Evolutionary conservation across 2,113 vertebrate genomes (phyloP), one percentile per base, ranked within the genome.

Genomic region (Campylomormyrus tamandua): DNA sequence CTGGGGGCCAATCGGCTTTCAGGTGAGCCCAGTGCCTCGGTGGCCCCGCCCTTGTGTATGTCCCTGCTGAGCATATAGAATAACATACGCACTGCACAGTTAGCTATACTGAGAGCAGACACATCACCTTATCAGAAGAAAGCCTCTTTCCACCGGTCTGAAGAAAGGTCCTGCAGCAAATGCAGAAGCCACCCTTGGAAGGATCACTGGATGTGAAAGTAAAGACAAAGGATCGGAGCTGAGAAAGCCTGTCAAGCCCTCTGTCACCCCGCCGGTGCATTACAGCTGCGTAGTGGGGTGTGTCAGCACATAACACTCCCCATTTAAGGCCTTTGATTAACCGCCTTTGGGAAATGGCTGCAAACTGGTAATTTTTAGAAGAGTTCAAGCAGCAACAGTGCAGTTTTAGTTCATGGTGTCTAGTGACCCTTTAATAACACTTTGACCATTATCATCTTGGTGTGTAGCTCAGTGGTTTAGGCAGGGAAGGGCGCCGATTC

Each of bases 41-140:
- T 70, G 3, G 62, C 62, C 27, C n/a, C 1, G 7, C n/a, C 62
- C 10, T 13, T 70, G 10, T 5, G n/a, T 13, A 31, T 70, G n/a
- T 13, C 62, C 3, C 62, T 70, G 27, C 62, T 70, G 62, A 70
- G 62, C 10, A 27, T 70, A 70, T 70, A 70, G 27, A 70, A 70
- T 70, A 53, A 52, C 84, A 46, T 42, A 7, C 2, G 2, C 21
- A 87, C 24, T 87, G 49, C 46, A 87, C 31, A 1, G 46, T 21
- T 48, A 86, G 84, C 46, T 49, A 17, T 17, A 49, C 74, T 80
- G 74, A 4, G 15, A 80, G 74, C 74, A 13, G 74, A 80, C 94
- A 94, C 93, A 93, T 91, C 92, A 90, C 93, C 91, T 93, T 80
- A 90, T 92, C 92, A 92, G 86, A 89, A 88, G 90, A 88, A 91